phyloP scores from a whole-genome alignment of 2,113 vertebrate species.

The Colaptes auratus region DNA sequence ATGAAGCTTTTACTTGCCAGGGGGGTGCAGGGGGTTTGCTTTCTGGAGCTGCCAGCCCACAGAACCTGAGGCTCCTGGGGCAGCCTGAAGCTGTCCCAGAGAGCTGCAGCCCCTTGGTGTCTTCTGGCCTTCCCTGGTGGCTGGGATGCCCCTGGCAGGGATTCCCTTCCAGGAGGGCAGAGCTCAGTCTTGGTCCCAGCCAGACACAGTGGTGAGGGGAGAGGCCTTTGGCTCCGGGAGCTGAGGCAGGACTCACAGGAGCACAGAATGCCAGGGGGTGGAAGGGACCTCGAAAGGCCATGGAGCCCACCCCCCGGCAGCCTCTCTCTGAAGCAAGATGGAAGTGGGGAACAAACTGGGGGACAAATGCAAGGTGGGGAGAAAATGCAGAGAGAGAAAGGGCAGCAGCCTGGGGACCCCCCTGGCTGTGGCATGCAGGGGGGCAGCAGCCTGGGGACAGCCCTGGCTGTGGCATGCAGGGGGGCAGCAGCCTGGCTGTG shows the following conservation, averaged over 20 bases:
- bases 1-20: slow-evolving; percentile 17
- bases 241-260: no score
- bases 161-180: neutral
- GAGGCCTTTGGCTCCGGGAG: neutral
- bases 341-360: neutral
- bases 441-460: neutral
- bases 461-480: fast-evolving
- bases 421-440: fast-evolving
- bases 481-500: no score
- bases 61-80: neutral
- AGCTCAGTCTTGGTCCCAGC: neutral
- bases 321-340: neutral
- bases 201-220: fast-evolving
- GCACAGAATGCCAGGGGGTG: no score
- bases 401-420: neutral
- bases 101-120: no score
- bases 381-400: neutral
- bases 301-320: no score
- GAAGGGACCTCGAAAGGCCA: no score
- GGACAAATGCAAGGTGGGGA: neutral
- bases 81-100: neutral
- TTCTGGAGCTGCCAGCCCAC: neutral
- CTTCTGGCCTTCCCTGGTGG: no score
- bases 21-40: neutral
- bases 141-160: neutral